phyloP scores from a whole-genome alignment of 2,888 invertebrate species.

The Chromoteleia sp. region DNA sequence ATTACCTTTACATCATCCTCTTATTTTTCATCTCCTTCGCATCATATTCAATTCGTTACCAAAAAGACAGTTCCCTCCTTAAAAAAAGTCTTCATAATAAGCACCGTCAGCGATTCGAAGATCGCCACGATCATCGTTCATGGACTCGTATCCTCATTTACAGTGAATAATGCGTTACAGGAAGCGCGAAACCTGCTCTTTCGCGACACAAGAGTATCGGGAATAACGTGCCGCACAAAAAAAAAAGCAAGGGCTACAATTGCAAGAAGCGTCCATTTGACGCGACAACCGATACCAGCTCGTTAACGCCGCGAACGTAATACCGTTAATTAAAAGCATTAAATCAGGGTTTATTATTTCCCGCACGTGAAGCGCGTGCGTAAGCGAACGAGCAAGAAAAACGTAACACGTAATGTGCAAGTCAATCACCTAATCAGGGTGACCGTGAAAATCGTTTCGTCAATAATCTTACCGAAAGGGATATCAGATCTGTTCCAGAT shows the following conservation, averaged over 20 bases:
- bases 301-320: conserved; percentile 58
- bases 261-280: conserved; percentile 53
- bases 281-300: conserved; percentile 60
- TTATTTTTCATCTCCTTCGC: not conserved
- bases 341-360: conserved; percentile 62
- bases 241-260: conserved; percentile 28
- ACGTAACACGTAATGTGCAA: conserved; percentile 51
- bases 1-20: too few relatives aligned
- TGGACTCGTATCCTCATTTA: conserved; percentile 40
- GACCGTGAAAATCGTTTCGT: conserved; percentile 35
- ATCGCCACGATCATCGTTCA: conserved; percentile 43
- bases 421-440: conserved; percentile 70
- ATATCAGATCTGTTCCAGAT: too few relatives aligned
- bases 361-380: conserved; percentile 62
- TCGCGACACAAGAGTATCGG: conserved; percentile 46
- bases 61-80: not conserved
- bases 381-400: conserved; percentile 27
- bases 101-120: conserved; percentile 9
- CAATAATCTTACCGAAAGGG: too few relatives aligned
- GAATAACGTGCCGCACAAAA: conserved; percentile 15
- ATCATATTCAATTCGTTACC: conserved; percentile 15
- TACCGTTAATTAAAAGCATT: conserved; percentile 62
- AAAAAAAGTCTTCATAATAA: conserved; percentile 32
- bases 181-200: conserved; percentile 65
- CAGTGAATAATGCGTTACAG: conserved; percentile 51